phyloP scores from a whole-genome alignment of 2,113 vertebrate genomes.

The Clarias batrachus region DNA sequence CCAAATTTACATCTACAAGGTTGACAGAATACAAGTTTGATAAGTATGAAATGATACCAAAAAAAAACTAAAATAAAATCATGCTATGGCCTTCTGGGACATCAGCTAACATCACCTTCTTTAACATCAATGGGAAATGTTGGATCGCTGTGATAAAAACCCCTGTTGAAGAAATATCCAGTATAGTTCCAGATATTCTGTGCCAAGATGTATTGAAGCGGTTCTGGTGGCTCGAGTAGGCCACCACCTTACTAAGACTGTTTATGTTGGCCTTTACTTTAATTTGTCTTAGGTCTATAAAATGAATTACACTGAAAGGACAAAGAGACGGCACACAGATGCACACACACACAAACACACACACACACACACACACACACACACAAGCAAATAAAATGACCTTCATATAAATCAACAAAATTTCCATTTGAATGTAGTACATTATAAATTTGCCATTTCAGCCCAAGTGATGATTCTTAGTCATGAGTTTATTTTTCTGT shows the following conservation, averaged over 20 bases:
- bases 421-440: conserved; percentile 66
- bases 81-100: background rate
- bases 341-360: background rate
- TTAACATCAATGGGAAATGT: background rate
- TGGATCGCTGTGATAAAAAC: background rate
- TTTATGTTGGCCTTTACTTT: background rate
- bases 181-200: background rate
- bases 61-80: no score
- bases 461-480: conserved; percentile 59
- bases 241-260: background rate
- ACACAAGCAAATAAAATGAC: background rate
- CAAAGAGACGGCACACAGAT: background rate
- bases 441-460: conserved; percentile 47
- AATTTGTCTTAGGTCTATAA: background rate
- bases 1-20: background rate
- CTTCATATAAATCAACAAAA: conserved; percentile 61
- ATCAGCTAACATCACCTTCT: background rate
- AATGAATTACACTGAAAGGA: background rate
- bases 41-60: background rate
- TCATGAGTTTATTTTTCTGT: conserved; percentile 59
- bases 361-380: conserved; percentile 1
- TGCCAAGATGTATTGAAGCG: background rate
- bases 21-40: background rate
- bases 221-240: background rate
- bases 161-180: background rate